Evolutionary conservation across 2,797 vertebrate species (phyloP).

Genomic region (Apodemus agrarius): DNA sequence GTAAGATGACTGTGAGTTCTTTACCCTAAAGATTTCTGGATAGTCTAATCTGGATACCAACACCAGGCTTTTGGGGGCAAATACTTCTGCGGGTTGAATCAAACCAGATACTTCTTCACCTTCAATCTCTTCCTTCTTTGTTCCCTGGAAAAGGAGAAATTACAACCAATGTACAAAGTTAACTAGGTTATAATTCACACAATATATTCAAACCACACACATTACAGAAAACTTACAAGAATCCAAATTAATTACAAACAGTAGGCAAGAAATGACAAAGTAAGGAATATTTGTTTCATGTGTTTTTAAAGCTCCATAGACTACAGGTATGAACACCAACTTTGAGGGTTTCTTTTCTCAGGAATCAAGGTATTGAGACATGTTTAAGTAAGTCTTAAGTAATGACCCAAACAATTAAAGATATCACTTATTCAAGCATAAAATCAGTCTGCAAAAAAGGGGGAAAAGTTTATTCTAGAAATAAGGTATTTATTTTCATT

Average conservation of each 20-base stretch:
- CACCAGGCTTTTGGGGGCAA: constrained; percentile 99
- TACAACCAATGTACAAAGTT: constrained; percentile 74
- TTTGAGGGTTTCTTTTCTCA: constrained; percentile 41
- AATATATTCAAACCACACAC: background rate
- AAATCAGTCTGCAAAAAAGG: constrained; percentile 44
- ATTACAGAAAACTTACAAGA: background rate
- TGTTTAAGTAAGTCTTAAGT: constrained; percentile 45
- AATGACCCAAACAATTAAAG: constrained; percentile 53
- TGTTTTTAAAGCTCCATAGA: constrained; percentile 39
- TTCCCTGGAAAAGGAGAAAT: constrained; percentile 91
- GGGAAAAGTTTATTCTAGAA: constrained; percentile 43
- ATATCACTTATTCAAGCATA: constrained; percentile 2
- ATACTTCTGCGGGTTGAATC: constrained; percentile 97
- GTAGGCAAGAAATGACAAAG: constrained; percentile 53
- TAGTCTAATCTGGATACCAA: constrained; percentile 98
- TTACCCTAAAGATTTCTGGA: constrained; percentile 99
- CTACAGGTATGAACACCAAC: background rate
- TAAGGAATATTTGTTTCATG: constrained; percentile 25
- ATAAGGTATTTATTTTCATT: constrained; percentile 28
- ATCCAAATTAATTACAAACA: constrained; percentile 27
- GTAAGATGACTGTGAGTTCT: constrained; percentile 71
- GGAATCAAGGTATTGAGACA: constrained; percentile 7
- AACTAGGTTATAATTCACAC: constrained; percentile 39
- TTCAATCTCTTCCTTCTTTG: constrained; percentile 90
- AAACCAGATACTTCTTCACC: constrained; percentile 94